Base-by-base conservation (phyloP, 2,113 vertebrate species). In the Haemorhous mexicanus region DNA sequence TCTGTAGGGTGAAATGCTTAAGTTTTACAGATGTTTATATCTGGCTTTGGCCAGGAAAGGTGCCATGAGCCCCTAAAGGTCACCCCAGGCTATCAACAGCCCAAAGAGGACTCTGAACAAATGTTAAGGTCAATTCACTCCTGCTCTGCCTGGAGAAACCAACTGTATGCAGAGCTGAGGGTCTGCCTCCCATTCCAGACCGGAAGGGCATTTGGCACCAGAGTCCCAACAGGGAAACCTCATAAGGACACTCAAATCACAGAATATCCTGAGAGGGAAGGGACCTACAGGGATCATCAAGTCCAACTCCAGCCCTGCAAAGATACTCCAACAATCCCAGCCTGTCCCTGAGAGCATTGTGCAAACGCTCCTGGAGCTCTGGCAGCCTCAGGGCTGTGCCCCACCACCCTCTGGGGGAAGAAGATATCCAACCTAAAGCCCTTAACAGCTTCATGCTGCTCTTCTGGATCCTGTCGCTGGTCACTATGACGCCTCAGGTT, bases 301-400 rank as follows among this genome's bases (percentile, higher is more conserved):
- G 9, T 11, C 24, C 47, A n/a, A n/a, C n/a, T n/a, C n/a, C n/a
- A n/a, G n/a, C n/a, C n/a, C n/a, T n/a, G n/a, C n/a, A n/a, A n/a
- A n/a, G n/a, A n/a, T n/a, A n/a, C n/a, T n/a, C n/a, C n/a, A 83
- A 23, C 3, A 47, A 35, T 1, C 41, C 30, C n/a, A 76, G 3
- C 17, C 28, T 14, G 12, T 23, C 5, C 17, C 30, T 63, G 24
- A 2, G 6, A 70, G 41, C 0, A 1, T 0, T 64, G 6, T 13
- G 62, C 39, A 26, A 62, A 55, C 0, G 0, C 4, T 32, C 30
- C 62, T 41, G 16, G 69, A 89, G 63, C n/a, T 53, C 39, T 47
- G 78, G n/a, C 30, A 89, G 63, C 41, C 55, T 55, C 2, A 1
- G 39, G 27, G 4, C 4, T 0, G 6, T 50, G 18, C 21, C 27